phyloP scores from a whole-genome alignment of 2,888 invertebrate genomes.

The Schizaphis graminum region DNA sequence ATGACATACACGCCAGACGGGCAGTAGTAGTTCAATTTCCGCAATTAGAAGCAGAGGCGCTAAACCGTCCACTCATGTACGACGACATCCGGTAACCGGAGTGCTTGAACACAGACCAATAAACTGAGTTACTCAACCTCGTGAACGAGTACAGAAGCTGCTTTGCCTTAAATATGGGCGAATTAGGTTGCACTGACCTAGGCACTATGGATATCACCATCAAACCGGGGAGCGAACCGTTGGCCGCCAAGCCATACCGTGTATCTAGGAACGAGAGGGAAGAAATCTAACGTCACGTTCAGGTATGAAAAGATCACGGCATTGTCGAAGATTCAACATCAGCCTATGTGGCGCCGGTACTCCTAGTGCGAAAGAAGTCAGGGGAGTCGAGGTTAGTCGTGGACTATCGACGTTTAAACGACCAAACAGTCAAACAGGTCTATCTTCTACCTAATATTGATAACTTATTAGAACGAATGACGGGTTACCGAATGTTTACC shows the following conservation, averaged over 20 bases:
- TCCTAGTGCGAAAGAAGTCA: too few relatives aligned
- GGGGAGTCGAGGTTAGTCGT: too few relatives aligned
- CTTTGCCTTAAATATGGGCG: slow-evolving; percentile 25
- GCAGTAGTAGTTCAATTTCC: background rate
- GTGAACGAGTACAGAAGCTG: slow-evolving; percentile 30
- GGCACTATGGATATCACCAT: slow-evolving; percentile 38
- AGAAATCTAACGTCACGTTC: slow-evolving; percentile 5
- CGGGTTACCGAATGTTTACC: too few relatives aligned
- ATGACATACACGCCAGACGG: too few relatives aligned
- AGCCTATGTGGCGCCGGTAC: too few relatives aligned
- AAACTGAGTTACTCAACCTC: background rate
- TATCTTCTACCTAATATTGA: too few relatives aligned
- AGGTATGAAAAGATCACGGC: slow-evolving; percentile 15
- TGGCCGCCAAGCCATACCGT: slow-evolving; percentile 35
- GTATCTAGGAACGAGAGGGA: background rate
- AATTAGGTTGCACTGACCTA: slow-evolving; percentile 24
- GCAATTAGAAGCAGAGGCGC: background rate
- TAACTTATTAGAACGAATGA: too few relatives aligned
- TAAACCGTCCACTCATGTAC: background rate
- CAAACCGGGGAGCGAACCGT: too few relatives aligned
- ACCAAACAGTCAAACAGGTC: too few relatives aligned
- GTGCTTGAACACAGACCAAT: background rate
- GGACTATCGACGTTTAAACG: too few relatives aligned
- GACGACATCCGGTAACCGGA: background rate
- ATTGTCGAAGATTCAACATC: slow-evolving; percentile 50